Evolutionary conservation across 2,797 vertebrate genomes (phyloP), one percentile per base, ranked within the genome.

Genomic region (Chloroceryle amazona): DNA sequence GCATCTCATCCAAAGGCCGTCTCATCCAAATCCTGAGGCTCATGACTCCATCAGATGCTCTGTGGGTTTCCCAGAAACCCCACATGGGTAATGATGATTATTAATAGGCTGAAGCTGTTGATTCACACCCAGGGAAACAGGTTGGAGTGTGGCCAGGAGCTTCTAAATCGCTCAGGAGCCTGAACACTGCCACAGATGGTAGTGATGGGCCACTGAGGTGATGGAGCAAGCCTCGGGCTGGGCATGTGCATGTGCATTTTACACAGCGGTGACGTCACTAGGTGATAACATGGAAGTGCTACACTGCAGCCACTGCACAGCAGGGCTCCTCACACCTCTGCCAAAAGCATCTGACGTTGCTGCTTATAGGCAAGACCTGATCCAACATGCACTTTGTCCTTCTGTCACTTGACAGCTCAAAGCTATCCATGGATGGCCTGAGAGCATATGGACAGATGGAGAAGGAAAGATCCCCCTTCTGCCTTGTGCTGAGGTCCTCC

Each of bases 31-130:
- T 87, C 75, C 86, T 86, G 70, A 89, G 76, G 86, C 86, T 94
- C 2, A 2, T 93, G 95, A 82, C 88, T 94, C 88, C 33, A 66
- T 11, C 0, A 3, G 74, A 52, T 80, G 90, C 63, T 94, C 74
- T 82, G 81, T 89, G 93, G 93, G 74, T 95, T 96, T 92, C 83
- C 83, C 94, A 94, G 82, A 96, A 94, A 90, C 21, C 93, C 93
- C 91, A 86, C 3, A 28, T 35, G 86, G 86, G 58, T 85, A 89
- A 95, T 87, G 39, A 95, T 47, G 85, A 86, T 91, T 95, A 97
- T 97, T 94, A 96, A 96, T 92, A 96, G 95, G 78, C 83, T 90
- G 76, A 90, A 81, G 63, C 67, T 94, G 94, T 93, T 97, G 90
- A 97, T 91, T 94, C 90, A 90, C 61, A 93, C 75, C 31, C 84